These are phyloP conservation scores for crab-eating macaque (Macaca fascicularis) DNA, from an alignment of 2,113 vertebrate species.

Conservation along the genomic window DNA sequence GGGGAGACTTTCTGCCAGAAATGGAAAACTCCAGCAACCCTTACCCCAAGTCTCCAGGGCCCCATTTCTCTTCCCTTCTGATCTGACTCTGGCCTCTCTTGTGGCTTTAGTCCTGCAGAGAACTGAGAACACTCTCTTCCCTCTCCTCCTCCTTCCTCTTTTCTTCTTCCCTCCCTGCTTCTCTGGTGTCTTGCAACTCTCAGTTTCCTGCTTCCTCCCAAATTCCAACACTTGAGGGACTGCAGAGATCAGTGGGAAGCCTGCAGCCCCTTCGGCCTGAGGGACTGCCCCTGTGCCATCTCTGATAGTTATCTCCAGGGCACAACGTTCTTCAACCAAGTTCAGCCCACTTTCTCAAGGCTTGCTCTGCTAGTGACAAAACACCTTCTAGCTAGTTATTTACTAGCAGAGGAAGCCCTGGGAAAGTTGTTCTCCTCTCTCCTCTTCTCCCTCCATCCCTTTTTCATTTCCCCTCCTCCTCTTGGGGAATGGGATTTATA, in stretches of 20 bases:
- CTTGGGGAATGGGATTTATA: background rate
- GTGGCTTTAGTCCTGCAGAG: background rate
- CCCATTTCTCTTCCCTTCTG: background rate
- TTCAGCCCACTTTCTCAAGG: too few species aligned
- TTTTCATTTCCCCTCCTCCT: background rate
- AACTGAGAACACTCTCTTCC: background rate
- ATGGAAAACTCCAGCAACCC: background rate
- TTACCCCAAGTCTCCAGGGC: background rate
- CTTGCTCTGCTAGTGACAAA: too few species aligned
- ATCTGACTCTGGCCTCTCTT: background rate
- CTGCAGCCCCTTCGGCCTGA: background rate
- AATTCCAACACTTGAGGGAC: background rate
- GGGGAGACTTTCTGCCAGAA: background rate
- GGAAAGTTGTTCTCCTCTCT: background rate
- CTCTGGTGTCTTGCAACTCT: background rate
- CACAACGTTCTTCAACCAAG: background rate
- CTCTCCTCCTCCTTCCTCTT: background rate
- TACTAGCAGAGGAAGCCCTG: background rate
- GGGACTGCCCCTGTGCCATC: background rate
- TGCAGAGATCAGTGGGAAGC: background rate
- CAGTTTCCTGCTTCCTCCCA: background rate
- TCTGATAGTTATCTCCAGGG: background rate
- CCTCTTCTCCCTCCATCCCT: too few species aligned
- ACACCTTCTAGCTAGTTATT: background rate
- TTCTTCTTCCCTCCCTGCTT: background rate